Evolutionary conservation across 2,888 invertebrate genomes (phyloP), one percentile per base, ranked within the genome.

Genomic region (Ypsolopha sequella): DNA sequence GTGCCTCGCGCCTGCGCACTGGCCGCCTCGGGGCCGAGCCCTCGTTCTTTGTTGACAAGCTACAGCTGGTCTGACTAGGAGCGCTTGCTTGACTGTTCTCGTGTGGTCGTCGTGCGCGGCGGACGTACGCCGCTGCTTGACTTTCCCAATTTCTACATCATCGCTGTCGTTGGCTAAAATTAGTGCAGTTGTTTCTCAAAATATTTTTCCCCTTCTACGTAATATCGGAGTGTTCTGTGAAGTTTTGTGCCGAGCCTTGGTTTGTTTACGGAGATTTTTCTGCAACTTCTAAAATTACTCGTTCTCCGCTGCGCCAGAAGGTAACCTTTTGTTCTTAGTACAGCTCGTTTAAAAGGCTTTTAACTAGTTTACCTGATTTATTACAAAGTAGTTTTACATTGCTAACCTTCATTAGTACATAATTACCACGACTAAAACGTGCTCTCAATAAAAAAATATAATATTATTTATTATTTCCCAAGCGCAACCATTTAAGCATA

Each of bases 11-110:
- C 77, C 80, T 78, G 78, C 76, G 66, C 66, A 65, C 68, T 65
- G 11, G 61, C 24, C 24, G 24, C 61, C 58, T 63, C 62, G 69
- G 68, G 70, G 64, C 24, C 77, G 71, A 75, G 76, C 76, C 73
- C 75, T 80, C 52, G 48, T 81, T 84, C 84, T 84, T 84, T 84
- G 84, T 84, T 84, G 84, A 84, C 84, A 84, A 84, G 82, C 82
- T 60, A 64, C 51, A 51, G 51, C 51, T 51, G 51, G 51, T 34
- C n/a, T 10, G 45, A 38, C n/a, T 41, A 41, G 43, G 11, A 11
- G 41, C 44, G 36, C 52, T 24, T 24, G 24, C 24, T 24, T 24
- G 24, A 24, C 24, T 44, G 52, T 50, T 11, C 41, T 46, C 71
- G 73, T 64, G 62, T 62, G 58, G 70, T 67, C 69, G 70, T 63